A percentile compares a stretch with the other conserved stretches of the same genome.
phyloP scores from a whole-genome alignment of 2,888 invertebrate genomes.

The Polietes domitor region DNA sequence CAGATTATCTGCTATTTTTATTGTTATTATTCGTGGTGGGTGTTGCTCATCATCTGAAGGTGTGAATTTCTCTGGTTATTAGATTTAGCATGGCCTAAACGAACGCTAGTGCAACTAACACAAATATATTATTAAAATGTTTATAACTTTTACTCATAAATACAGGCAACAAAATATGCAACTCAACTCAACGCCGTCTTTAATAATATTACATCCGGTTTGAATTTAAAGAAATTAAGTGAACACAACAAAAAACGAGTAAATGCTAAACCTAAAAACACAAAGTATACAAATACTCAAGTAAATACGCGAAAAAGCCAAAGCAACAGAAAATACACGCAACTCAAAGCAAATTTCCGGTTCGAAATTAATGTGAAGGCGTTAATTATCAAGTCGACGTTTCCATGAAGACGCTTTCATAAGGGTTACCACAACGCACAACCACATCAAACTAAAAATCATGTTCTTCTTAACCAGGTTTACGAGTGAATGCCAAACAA shows the following conservation, averaged over 20 bases:
- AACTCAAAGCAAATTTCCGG: slow-evolving; percentile 30
- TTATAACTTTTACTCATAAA: slow-evolving; percentile 30
- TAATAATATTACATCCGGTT: slow-evolving; percentile 51
- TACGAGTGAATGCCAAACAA: neutral
- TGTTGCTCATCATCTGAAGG: too few relatives aligned
- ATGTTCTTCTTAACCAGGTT: neutral
- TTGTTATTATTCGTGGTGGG: too few relatives aligned
- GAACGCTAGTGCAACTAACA: neutral
- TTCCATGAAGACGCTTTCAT: neutral
- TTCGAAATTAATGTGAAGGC: slow-evolving; percentile 43
- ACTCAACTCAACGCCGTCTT: neutral
- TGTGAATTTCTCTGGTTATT: too few relatives aligned
- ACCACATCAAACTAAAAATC: neutral
- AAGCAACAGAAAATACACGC: slow-evolving; percentile 26
- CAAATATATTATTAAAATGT: neutral
- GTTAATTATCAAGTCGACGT: slow-evolving; percentile 31
- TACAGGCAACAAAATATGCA: slow-evolving; percentile 23
- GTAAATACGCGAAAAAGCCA: neutral
- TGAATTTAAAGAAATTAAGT: slow-evolving; percentile 11
- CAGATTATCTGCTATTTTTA: too few relatives aligned
- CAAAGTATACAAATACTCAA: neutral
- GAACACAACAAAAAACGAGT: slow-evolving; percentile 31
- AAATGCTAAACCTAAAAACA: slow-evolving; percentile 41
- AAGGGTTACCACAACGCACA: neutral
- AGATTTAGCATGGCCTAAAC: too few relatives aligned